Conservation (phyloP, 53 echinoderm and acorn worm species). For the Luidia sarsii region DNA sequence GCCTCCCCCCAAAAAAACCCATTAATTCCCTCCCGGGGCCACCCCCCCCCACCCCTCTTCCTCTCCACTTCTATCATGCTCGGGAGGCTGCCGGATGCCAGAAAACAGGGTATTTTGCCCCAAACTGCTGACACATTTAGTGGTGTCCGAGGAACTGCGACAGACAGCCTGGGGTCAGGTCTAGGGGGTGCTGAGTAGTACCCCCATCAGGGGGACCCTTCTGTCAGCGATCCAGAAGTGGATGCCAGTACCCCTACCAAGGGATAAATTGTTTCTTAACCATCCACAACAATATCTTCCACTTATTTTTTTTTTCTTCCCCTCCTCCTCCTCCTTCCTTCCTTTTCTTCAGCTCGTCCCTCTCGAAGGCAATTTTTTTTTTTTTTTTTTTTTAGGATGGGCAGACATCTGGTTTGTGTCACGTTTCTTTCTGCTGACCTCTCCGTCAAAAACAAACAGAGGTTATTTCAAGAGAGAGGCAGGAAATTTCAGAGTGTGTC, state of each 20-base stretch:
- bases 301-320: constrained; percentile 1
- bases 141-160: constrained; percentile 30
- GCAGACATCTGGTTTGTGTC: constrained; percentile 35
- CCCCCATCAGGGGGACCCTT: background rate
- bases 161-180: constrained; percentile 44
- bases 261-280: constrained; percentile 41
- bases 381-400: no score
- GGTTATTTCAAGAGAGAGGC: no score
- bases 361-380: no score
- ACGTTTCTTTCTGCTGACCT: background rate
- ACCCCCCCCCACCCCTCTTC: no score
- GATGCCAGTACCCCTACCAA: background rate
- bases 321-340: no score
- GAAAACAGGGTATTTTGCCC: constrained; percentile 20
- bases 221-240: constrained; percentile 5
- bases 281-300: constrained; percentile 13
- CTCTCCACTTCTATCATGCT: no score
- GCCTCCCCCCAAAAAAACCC: no score
- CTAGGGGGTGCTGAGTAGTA: constrained; percentile 37
- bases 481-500: no score
- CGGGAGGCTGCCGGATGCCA: no score
- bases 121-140: constrained; percentile 50
- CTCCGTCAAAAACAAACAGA: background rate
- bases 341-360: no score
- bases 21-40: no score